Evolutionary conservation across 1,140 invertebrate species (phyloP), one percentile per base, ranked within the genome.

Genomic region (Epicauta chinensis): DNA sequence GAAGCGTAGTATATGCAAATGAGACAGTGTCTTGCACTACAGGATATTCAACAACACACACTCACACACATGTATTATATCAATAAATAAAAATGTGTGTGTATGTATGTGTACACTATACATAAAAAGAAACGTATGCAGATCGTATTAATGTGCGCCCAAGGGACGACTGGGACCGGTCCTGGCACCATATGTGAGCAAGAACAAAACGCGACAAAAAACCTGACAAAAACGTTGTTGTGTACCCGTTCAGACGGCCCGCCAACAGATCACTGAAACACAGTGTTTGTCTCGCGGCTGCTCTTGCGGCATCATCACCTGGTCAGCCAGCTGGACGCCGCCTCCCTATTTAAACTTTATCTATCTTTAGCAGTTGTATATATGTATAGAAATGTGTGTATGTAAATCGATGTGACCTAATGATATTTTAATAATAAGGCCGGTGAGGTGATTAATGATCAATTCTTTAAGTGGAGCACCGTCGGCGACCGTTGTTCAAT

Each of bases 161-260:
- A 47, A 47, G 45, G 45, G 23, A 23, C 23, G 0, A 23, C 23
- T 23, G 23, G 23, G 23, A 23, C 23, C 23, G 23, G 45, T 40
- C 38, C 38, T 40, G 15, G 15, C 38, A 40, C 38, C 38, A 15
- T 15, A 16, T 15, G 38, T 14, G 13, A 16, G 23, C 45, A 47
- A 47, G 45, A 47, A 47, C 45, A 47, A 47, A 47, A 47, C 45
- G 45, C 45, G 45, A 37, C 45, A 47, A 47, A 47, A 47, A 47
- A 38, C 45, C 41, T 30, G 15, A 17, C 43, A 46, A 46, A 46
- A 44, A 46, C 14, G 30, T 15, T 46, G 38, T 13, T 5, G 38
- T 32, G 42, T 32, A 14, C n/a, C 12, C 11, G 7, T 35, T 40
- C 15, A 15, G 38, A 15, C 5, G n/a, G 38, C 10, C 10, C n/a